These are phyloP conservation scores for Tethea ocularis DNA, from an alignment of 2,888 invertebrate species.

Conservation along the genomic window DNA sequence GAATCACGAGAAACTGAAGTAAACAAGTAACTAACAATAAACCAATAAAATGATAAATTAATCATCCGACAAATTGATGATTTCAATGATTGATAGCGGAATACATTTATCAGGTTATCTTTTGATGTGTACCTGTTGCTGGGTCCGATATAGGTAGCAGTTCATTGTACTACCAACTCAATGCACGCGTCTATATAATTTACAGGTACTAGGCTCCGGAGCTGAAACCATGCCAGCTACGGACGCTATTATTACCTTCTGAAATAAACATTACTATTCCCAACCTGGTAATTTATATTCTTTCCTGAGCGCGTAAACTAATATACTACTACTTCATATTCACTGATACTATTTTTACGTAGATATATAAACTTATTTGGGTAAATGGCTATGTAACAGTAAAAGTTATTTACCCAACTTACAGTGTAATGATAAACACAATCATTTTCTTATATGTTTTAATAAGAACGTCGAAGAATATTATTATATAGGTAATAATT, in stretches of 20 bases:
- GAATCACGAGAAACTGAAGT: conserved; percentile 47
- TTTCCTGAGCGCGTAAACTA: conserved; percentile 35
- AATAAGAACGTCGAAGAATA: too few species aligned
- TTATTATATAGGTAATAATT: too few species aligned
- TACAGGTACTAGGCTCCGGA: conserved; percentile 44
- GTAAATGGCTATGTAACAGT: conserved; percentile 32
- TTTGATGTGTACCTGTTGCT: conserved; percentile 51
- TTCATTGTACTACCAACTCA: conserved; percentile 60
- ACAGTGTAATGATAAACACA: conserved; percentile 20
- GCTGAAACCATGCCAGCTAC: conserved; percentile 49
- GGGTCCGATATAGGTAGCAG: conserved; percentile 26
- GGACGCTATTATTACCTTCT: conserved; percentile 50
- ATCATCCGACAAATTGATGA: conserved; percentile 16
- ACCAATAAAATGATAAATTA: conserved; percentile 26
- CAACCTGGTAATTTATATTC: conserved; percentile 42
- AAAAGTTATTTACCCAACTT: too few species aligned
- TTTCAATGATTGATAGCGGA: not conserved
- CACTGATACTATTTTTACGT: conserved; percentile 23
- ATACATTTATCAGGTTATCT: conserved; percentile 6
- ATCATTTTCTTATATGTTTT: too few species aligned
- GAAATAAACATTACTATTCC: conserved; percentile 53
- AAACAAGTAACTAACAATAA: conserved; percentile 42
- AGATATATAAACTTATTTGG: conserved; percentile 23
- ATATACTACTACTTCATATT: conserved; percentile 41
- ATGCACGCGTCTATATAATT: conserved; percentile 52